Percentiles rank a stretch among this genome's conserved stretches.
These are phyloP conservation scores for Pampus argenteus DNA, from an alignment of 2,797 vertebrate genomes.

Conservation along the genomic window DNA sequence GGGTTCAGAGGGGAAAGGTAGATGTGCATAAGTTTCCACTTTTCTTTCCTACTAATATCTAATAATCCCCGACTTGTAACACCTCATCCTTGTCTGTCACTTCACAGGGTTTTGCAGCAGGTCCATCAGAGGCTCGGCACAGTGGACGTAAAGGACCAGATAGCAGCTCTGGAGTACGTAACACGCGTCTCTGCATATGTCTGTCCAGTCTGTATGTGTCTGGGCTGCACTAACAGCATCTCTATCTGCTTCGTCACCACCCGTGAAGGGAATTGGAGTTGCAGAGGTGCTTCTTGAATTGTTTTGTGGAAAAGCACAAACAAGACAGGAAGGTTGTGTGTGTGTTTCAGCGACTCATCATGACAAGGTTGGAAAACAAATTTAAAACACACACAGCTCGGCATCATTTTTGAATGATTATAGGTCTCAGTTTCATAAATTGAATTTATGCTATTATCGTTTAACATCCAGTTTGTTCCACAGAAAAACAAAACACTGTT, in stretches of 20 bases:
- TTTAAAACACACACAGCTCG: not conserved
- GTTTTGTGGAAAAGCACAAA: not conserved
- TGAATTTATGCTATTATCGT: not conserved
- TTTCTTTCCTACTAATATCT: not conserved
- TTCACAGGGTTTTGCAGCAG: conserved; percentile 87
- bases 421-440: not conserved
- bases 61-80: not conserved
- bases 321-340: not conserved
- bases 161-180: conserved; percentile 92
- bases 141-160: conserved; percentile 93
- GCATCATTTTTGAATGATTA: not conserved
- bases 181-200: not conserved
- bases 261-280: not conserved
- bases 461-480: not conserved
- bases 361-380: too few relatives aligned
- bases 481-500: not conserved
- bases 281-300: not conserved
- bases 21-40: not conserved
- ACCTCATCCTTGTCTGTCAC: not conserved
- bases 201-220: not conserved
- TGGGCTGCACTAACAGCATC: not conserved
- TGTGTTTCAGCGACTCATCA: too few relatives aligned
- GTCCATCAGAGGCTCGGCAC: conserved; percentile 89
- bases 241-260: not conserved
- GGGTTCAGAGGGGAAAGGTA: conserved; percentile 92